Percentiles rank a stretch among this genome's conserved stretches.
Conservation (phyloP, 2,888 invertebrate species). For the Aethes cnicana region DNA sequence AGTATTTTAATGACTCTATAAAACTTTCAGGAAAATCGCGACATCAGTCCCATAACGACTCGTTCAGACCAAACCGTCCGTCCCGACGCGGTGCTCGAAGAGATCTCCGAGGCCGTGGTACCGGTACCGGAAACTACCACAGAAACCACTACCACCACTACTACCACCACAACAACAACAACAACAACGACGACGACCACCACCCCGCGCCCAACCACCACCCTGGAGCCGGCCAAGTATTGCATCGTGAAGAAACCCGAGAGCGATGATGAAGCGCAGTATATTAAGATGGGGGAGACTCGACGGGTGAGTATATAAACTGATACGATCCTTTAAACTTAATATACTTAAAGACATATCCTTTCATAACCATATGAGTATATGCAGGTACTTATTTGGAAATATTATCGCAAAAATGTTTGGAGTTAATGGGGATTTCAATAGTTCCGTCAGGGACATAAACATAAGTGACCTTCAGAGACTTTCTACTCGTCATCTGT, state of each 20-base stretch:
- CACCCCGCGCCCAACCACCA: slow-evolving; percentile 82
- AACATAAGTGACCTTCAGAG: too few relatives aligned
- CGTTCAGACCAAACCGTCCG: slow-evolving; percentile 72
- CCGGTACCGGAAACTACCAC: slow-evolving; percentile 54
- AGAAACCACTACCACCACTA: slow-evolving; percentile 35
- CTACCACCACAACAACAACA: slow-evolving; percentile 68
- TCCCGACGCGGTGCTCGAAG: slow-evolving; percentile 63
- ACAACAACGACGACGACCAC: slow-evolving; percentile 68
- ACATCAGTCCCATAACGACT: slow-evolving; percentile 66
- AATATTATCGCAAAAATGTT: too few relatives aligned
- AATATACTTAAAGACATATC: too few relatives aligned
- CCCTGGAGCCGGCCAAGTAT: slow-evolving; percentile 84
- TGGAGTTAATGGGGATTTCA: too few relatives aligned
- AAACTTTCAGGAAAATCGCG: slow-evolving; percentile 57
- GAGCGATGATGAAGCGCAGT: slow-evolving; percentile 88
- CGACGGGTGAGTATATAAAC: slow-evolving; percentile 86
- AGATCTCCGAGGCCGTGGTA: slow-evolving; percentile 66
- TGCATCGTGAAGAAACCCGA: slow-evolving; percentile 92
- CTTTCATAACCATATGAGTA: too few relatives aligned
- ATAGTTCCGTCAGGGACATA: too few relatives aligned
- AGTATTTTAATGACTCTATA: neutral
- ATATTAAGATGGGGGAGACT: slow-evolving; percentile 92
- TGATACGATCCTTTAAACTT: too few relatives aligned
- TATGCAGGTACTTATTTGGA: too few relatives aligned
- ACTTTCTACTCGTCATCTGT: too few relatives aligned